A percentile compares a stretch with the other conserved stretches of the same genome.
phyloP scores from a whole-genome alignment of 2,113 vertebrate genomes.

The Tyrannus savana region DNA sequence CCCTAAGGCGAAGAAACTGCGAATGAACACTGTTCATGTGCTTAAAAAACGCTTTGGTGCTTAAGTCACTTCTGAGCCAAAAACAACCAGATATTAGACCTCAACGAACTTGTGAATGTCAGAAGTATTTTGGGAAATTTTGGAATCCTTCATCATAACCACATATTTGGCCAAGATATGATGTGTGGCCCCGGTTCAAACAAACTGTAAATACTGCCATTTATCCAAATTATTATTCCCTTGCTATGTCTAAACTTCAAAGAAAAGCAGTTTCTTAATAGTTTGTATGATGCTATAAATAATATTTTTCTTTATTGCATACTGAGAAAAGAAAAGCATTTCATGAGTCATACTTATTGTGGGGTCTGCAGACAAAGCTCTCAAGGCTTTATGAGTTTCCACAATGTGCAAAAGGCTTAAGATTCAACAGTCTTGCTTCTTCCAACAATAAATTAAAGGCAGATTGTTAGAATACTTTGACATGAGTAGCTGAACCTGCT shows the following conservation, averaged over 20 bases:
- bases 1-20: background rate
- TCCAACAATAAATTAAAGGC: background rate
- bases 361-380: background rate
- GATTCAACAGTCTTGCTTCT: background rate
- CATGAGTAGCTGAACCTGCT: background rate
- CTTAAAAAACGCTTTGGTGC: background rate
- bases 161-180: background rate
- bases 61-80: background rate
- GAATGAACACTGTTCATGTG: background rate
- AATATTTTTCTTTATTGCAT: background rate
- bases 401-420: background rate
- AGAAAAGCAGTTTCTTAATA: constrained; percentile 4
- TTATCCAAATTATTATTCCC: background rate
- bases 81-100: background rate
- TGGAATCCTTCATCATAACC: background rate
- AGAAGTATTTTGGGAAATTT: background rate
- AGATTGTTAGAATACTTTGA: background rate
- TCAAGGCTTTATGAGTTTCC: background rate
- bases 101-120: background rate
- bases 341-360: background rate
- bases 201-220: background rate
- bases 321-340: constrained; percentile 3
- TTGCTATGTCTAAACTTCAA: constrained; percentile 5
- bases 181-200: background rate
- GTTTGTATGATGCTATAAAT: constrained; percentile 14